Evolutionary conservation across 2,797 vertebrate genomes (phyloP), one percentile per base, ranked within the genome.

Genomic region (Prunella strophiata): DNA sequence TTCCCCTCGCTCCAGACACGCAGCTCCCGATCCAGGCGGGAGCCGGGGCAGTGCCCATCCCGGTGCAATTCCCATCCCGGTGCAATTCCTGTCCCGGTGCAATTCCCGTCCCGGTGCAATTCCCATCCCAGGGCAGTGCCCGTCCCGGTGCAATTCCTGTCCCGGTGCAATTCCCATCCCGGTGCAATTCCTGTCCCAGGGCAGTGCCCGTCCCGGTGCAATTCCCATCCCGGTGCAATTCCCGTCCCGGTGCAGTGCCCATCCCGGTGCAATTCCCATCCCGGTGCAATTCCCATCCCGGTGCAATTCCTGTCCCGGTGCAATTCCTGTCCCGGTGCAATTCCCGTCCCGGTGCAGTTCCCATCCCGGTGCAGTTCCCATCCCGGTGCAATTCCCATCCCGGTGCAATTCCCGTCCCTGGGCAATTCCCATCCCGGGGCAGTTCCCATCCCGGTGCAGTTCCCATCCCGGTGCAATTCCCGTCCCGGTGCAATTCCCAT

Each of bases 391-490:
- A 9, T 14, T 5, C 19, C 52, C 18, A 5, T 50, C 27, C 40
- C 48, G 3, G 15, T 2, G 43, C 54, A 9, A 9, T 14, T 7
- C 29, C 51, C 18, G 6, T 50, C 26, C 59, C 66, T 3, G 3
- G 3, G 5, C 51, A 9, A 9, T 29, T 10, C 25, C 32, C 19
- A 5, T 45, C 43, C 43, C 48, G 3, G 20, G 3, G 4, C 51
- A 9, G 16, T 29, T 7, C 25, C 32, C 19, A 1, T 47, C 32
- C 38, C 25, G 40, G 40, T 13, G 3, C 8, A 25, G 32, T 47
- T 3, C 32, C 42, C 4, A 2, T 65, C 16, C 22, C 30, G 8
- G 27, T 2, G 7, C 21, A 18, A 8, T 40, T 2, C 32, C 22
- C 22, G 3, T 68, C 27, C 61, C 20, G 4, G 15, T 3, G 6